A percentile compares a stretch with the other conserved stretches of the same genome.
These are phyloP conservation scores for Mythimna albipuncta DNA, from an alignment of 2,888 invertebrate species.

Conservation along the genomic window DNA sequence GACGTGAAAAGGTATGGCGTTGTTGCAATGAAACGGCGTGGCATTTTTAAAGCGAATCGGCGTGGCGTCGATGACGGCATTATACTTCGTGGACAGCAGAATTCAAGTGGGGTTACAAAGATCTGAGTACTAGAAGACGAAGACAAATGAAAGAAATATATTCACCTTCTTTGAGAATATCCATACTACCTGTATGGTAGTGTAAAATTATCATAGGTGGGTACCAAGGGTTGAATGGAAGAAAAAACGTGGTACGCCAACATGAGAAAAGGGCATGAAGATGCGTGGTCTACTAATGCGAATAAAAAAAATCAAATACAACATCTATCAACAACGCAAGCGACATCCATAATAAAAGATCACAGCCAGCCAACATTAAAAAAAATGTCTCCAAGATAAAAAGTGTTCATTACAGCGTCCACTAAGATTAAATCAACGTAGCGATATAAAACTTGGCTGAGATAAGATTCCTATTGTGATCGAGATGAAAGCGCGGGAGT, in stretches of 20 bases:
- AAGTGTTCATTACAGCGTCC: conserved; percentile 60
- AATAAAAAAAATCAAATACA: background rate
- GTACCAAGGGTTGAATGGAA: background rate
- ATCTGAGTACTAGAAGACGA: too few species aligned
- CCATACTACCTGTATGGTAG: background rate
- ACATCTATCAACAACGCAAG: background rate
- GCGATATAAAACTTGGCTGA: conserved; percentile 76
- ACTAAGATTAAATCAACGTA: conserved; percentile 79
- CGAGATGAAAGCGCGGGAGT: conserved; percentile 76
- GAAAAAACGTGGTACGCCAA: background rate
- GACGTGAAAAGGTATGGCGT: too few species aligned
- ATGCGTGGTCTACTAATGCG: background rate
- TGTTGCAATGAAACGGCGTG: too few species aligned
- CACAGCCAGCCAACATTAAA: conserved; percentile 27
- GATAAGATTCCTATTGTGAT: conserved; percentile 86
- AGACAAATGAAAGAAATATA: background rate
- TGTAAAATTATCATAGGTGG: background rate
- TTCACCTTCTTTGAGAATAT: background rate
- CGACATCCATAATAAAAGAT: conserved; percentile 11
- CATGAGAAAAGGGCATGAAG: background rate
- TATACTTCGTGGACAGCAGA: too few species aligned
- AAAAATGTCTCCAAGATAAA: conserved; percentile 49
- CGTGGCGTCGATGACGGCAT: too few species aligned
- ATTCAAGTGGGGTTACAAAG: too few species aligned
- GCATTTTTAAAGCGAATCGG: too few species aligned